phyloP scores from a whole-genome alignment of 2,113 vertebrate genomes.

The Glaucidium brasilianum region DNA sequence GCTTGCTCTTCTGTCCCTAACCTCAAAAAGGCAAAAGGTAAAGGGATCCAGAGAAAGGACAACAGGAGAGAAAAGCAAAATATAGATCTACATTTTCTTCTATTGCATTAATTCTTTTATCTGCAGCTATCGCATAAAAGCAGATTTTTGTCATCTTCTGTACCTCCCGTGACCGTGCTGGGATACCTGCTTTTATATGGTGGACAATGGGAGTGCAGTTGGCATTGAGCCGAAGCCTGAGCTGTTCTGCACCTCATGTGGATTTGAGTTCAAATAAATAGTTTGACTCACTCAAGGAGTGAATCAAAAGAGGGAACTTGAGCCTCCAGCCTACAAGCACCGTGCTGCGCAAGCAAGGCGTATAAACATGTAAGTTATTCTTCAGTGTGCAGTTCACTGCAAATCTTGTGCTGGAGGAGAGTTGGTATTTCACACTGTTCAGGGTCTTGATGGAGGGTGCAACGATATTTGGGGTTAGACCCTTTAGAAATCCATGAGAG shows the following conservation, averaged over 20 bases:
- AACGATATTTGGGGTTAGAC: background rate
- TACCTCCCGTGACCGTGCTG: background rate
- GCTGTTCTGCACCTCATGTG: constrained; percentile 3
- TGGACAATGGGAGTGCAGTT: constrained; percentile 44
- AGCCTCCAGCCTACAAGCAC: constrained; percentile 21
- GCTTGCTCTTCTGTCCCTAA: background rate
- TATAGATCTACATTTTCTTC: background rate
- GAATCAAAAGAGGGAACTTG: constrained; percentile 41
- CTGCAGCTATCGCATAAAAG: constrained; percentile 14
- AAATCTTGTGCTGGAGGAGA: background rate
- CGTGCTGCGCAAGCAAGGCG: background rate
- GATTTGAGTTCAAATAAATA: constrained; percentile 34
- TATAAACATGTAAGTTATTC: constrained; percentile 15
- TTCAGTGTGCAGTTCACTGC: background rate
- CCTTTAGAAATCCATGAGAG: background rate
- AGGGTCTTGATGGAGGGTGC: background rate
- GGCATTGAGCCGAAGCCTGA: background rate
- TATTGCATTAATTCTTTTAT: background rate
- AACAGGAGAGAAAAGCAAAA: background rate
- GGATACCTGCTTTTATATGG: constrained; percentile 37
- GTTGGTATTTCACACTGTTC: background rate
- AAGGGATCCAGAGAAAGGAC: background rate
- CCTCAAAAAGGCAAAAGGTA: background rate
- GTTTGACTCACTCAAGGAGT: constrained; percentile 25
- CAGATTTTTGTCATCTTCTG: constrained; percentile 17